Evolutionary conservation across 1,140 invertebrate genomes (phyloP), one percentile per base, ranked within the genome.

Genomic region (Aplysia californica): DNA sequence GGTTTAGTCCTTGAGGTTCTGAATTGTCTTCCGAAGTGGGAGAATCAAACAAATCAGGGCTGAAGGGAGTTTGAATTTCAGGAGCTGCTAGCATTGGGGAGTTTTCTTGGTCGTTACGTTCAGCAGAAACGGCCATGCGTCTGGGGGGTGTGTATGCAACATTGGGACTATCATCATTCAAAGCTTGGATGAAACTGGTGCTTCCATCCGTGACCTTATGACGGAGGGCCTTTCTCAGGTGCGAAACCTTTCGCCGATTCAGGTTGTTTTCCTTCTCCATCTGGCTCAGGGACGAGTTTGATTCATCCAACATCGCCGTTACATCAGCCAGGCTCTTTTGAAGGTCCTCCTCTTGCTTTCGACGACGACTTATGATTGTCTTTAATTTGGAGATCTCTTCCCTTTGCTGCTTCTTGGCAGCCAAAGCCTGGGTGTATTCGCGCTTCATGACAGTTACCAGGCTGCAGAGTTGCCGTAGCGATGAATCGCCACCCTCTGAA

Each of bases 371-470:
- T 1, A 80, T 76, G 26, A 68, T 55, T 33, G 33, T 55, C 6
- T 67, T 66, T 39, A 77, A 50, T 55, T 80, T 78, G 33, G 39
- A 70, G 50, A 82, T 35, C 33, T 66, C 10, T 10, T 55, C 58
- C 33, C 70, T 20, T 36, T 80, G 61, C 29, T 55, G 74, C 56
- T 29, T 75, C 23, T 38, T 69, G 35, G 82, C 78, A 59, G 38
- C 61, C 5, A 84, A n/a, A 15, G 74, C 65, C 35, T 84, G 71
- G 61, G 79, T 78, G 70, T 79, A 84, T 71, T 84, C 83, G n/a
- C 81, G 65, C 55, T 82, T 84, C 29, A 85, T 50, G 10, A 83
- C 77, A n/a, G 76, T 72, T 55, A 78, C 71, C 39, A 82, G 78
- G 65, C 68, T 80, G 0, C 77, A 75, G 26, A 85, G 74, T 41